phyloP scores from a whole-genome alignment of 2,113 vertebrate species.

The Osmerus mordax region DNA sequence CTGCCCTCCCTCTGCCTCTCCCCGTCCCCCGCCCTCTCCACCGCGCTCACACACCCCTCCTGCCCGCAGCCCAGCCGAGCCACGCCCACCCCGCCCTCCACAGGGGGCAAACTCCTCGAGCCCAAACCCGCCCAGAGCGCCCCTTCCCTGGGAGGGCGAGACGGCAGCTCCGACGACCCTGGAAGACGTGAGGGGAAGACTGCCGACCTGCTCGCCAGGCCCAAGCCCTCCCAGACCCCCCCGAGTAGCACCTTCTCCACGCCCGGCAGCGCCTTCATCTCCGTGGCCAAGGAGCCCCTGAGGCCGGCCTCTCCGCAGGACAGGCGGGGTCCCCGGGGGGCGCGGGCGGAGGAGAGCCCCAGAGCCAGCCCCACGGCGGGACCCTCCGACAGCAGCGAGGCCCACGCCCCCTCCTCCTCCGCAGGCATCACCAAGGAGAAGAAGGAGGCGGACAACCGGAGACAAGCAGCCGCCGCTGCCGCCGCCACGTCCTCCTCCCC shows the following conservation, averaged over 20 bases:
- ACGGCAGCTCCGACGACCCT: conserved; percentile 21
- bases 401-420: conserved; percentile 49
- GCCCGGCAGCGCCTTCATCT: conserved; percentile 72
- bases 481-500: conserved; percentile 17
- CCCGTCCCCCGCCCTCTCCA: conserved; percentile 48
- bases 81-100: conserved; percentile 28
- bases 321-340: conserved; percentile 25
- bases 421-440: conserved; percentile 68
- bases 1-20: conserved; percentile 57
- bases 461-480: conserved; percentile 32
- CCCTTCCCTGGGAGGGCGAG: conserved; percentile 16
- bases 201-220: conserved; percentile 19
- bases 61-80: conserved; percentile 32
- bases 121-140: conserved; percentile 9
- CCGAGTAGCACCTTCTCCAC: conserved; percentile 63
- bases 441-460: conserved; percentile 65
- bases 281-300: conserved; percentile 62
- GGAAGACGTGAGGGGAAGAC: conserved; percentile 26
- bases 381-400: conserved; percentile 33
- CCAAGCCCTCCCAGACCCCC: conserved; percentile 46
- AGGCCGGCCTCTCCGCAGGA: conserved; percentile 53
- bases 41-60: conserved; percentile 46
- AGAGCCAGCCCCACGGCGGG: conserved; percentile 17
- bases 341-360: conserved; percentile 1
- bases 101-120: conserved; percentile 23